Evolutionary conservation across 2,113 vertebrate genomes (phyloP), one percentile per base, ranked within the genome.

Genomic region (Phylloscopus trochilus): DNA sequence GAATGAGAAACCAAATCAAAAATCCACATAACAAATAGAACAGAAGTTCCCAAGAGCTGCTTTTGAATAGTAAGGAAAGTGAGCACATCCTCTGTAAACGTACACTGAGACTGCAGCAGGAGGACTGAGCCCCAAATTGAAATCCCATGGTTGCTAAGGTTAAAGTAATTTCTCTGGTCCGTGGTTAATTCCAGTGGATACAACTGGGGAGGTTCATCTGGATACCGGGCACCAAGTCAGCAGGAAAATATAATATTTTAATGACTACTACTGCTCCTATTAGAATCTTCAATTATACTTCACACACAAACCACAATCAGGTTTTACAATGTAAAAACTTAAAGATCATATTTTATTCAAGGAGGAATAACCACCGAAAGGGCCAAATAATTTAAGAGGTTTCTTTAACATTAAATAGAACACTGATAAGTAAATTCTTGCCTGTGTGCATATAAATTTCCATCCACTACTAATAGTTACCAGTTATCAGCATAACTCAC

Each of bases 91-190:
- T 53, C 49, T 74, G 39, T 26, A 73, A 90, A 74, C 0, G 1
- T 11, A 37, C 27, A 33, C 1, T 52, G 63, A 2, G 0, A 28
- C 10, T 69, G 66, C 33, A 74, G 35, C 75, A 46, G 26, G 27
- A 82, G 18, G 20, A 20, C 41, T 60, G 46, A n/a, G 51, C 28
- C 35, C 30, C 43, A 49, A 24, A 58, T 7, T 30, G 60, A 49
- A 43, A 35, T 44, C 49, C n/a, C 35, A 26, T 0, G 0, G 28
- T 30, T 69, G 64, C 24, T 41, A 35, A 70, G 26, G 47, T 47
- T 51, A 37, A 82, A 75, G n/a, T 2, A 10, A 44, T 53, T 90
- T 72, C 77, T 66, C 56, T 84, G 43, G 12, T 59, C 27, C 78
- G 52, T 41, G 21, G 11, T 41, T 64, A 43, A 73, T 84, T 73